phyloP scores from a whole-genome alignment of 1,140 invertebrate species.

The Scaptomyza pallida region DNA sequence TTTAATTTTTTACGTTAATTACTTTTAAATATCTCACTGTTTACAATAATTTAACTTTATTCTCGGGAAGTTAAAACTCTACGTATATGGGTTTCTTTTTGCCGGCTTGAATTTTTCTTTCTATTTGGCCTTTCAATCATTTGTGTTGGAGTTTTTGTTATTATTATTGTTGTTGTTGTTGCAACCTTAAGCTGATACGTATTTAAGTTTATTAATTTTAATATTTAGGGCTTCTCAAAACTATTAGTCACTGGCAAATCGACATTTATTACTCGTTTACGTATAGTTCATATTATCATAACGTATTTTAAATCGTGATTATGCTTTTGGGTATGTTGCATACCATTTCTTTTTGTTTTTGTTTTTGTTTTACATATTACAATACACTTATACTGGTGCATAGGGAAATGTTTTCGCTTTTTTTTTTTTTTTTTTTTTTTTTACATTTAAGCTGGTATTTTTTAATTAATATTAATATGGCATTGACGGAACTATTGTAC shows the following conservation, averaged over 20 bases:
- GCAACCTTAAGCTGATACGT: slow-evolving; percentile 81
- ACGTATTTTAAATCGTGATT: slow-evolving; percentile 82
- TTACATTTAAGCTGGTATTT: slow-evolving; percentile 36
- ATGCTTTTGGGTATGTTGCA: slow-evolving; percentile 81
- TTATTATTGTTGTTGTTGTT: slow-evolving; percentile 61
- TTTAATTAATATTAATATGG: slow-evolving; percentile 80
- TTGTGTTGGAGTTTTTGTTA: slow-evolving; percentile 33
- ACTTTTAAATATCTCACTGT: slow-evolving; percentile 5
- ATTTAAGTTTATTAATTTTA: slow-evolving; percentile 67
- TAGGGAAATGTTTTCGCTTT: slow-evolving; percentile 72
- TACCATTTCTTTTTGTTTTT: no score
- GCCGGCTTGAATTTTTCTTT: slow-evolving; percentile 29
- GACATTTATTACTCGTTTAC: slow-evolving; percentile 46
- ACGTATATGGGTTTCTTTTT: slow-evolving; percentile 71
- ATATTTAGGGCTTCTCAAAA: slow-evolving; percentile 31
- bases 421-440: slow-evolving; percentile 26
- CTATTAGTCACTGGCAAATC: slow-evolving; percentile 78
- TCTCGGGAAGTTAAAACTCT: slow-evolving; percentile 77
- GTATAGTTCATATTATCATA: slow-evolving; percentile 65
- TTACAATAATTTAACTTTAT: slow-evolving; percentile 55
- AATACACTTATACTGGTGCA: slow-evolving; percentile 51
- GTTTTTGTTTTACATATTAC: slow-evolving; percentile 52
- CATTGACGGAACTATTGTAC: slow-evolving; percentile 60
- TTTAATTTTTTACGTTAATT: slow-evolving; percentile 27
- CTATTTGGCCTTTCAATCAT: slow-evolving; percentile 4